A percentile compares a stretch with the other conserved stretches of the same genome.
phyloP scores from a whole-genome alignment of 2,113 vertebrate species.

The Camelus dromedarius region DNA sequence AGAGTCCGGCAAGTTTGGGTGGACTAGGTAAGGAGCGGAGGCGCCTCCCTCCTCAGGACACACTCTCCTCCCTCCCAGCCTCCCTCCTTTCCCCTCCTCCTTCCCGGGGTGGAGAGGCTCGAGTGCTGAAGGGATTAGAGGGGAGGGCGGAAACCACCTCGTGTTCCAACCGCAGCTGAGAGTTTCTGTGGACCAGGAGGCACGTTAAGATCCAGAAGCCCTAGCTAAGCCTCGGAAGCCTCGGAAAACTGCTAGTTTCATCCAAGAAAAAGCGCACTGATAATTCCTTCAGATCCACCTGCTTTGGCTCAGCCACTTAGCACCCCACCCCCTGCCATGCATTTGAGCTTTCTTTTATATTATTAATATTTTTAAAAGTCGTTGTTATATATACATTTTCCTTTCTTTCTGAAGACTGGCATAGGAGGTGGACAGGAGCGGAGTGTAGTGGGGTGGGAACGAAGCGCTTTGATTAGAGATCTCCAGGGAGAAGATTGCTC shows the following conservation, averaged over 20 bases:
- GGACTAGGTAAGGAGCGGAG: background rate
- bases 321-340: background rate
- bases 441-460: slow-evolving; percentile 86
- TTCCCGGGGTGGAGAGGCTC: background rate
- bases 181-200: slow-evolving; percentile 53
- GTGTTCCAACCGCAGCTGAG: background rate
- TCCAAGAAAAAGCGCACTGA: slow-evolving; percentile 76
- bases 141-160: background rate
- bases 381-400: slow-evolving; percentile 55
- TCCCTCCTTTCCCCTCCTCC: background rate
- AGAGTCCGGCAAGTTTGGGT: slow-evolving; percentile 71
- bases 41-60: slow-evolving; percentile 16
- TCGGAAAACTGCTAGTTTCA: slow-evolving; percentile 71
- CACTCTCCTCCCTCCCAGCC: background rate
- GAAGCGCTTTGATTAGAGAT: slow-evolving; percentile 85
- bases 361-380: background rate
- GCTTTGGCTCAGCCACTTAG: slow-evolving; percentile 33
- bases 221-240: slow-evolving; percentile 56
- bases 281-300: background rate
- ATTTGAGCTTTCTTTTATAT: slow-evolving; percentile 68
- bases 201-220: slow-evolving; percentile 49
- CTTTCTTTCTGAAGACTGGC: slow-evolving; percentile 61
- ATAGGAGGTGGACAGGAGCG: slow-evolving; percentile 82
- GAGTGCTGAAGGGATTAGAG: background rate
- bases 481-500: slow-evolving; percentile 86